Evolutionary conservation across 64 coral and sea anemone genomes (phyloP).

Genomic region (Stichodactyla helianthus): DNA sequence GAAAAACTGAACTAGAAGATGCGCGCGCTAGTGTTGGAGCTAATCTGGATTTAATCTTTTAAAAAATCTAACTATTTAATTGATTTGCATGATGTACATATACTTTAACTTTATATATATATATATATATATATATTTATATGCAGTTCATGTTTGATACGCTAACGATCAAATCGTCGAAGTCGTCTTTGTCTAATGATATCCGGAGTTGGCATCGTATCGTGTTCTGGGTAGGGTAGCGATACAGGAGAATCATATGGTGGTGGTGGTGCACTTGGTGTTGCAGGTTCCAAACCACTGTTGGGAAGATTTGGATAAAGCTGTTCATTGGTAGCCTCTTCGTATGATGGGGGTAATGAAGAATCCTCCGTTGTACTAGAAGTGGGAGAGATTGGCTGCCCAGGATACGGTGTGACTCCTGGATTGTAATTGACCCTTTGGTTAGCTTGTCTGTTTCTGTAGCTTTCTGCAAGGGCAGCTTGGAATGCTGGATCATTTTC

Average conservation of each 20-base stretch:
- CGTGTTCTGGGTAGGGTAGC: constrained; percentile 31
- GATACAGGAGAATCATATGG: constrained; percentile 5
- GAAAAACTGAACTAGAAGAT: too few relatives aligned
- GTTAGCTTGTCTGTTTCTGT: neutral
- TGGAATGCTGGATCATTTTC: constrained; percentile 66
- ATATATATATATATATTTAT: neutral
- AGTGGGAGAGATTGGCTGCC: neutral
- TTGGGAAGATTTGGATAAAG: constrained; percentile 75
- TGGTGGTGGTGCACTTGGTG: constrained; percentile 15
- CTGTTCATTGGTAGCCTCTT: constrained; percentile 2
- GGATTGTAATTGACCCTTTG: neutral
- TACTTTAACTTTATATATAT: neutral
- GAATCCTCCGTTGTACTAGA: neutral
- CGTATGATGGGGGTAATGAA: neutral
- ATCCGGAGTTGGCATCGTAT: constrained; percentile 51
- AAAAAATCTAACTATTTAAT: too few relatives aligned
- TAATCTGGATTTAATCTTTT: too few relatives aligned
- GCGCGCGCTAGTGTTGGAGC: too few relatives aligned
- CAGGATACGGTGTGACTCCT: neutral
- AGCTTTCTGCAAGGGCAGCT: constrained; percentile 58
- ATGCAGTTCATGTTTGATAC: neutral
- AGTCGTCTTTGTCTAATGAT: constrained; percentile 57
- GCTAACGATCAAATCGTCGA: constrained; percentile 23
- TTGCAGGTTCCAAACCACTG: neutral
- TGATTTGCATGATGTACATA: too few relatives aligned